These are phyloP conservation scores for Hapalemur alaotrensis DNA, from an alignment of 2,797 vertebrate species.

Conservation along the genomic window DNA sequence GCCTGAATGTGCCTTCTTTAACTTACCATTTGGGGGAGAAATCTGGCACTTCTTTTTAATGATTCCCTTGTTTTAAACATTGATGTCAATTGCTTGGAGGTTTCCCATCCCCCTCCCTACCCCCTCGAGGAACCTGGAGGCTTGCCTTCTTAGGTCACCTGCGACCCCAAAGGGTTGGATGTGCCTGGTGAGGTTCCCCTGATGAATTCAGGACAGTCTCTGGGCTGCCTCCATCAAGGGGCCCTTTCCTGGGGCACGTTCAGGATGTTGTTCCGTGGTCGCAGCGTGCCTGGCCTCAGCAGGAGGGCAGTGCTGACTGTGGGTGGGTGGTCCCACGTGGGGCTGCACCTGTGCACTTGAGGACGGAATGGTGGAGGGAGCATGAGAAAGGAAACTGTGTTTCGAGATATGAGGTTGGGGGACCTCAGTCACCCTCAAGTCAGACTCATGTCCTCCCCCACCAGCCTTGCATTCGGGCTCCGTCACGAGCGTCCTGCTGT, in stretches of 20 bases:
- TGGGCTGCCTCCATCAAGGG: neutral
- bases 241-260: neutral
- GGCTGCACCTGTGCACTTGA: neutral
- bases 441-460: too few relatives aligned
- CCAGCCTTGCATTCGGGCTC: too few relatives aligned
- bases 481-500: neutral
- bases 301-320: too few relatives aligned
- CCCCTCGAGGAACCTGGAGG: neutral
- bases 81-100: neutral
- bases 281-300: fast-evolving
- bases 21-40: neutral
- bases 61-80: neutral
- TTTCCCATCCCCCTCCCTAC: neutral
- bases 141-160: neutral
- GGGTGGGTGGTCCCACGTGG: fast-evolving
- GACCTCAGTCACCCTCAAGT: neutral
- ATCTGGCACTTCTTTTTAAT: neutral
- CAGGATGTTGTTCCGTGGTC: neutral
- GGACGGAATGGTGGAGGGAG: too few relatives aligned
- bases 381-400: neutral
- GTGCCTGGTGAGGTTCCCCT: neutral
- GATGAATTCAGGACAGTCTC: constrained; percentile 23
- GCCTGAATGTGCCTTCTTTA: neutral
- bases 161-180: neutral
- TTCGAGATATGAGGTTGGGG: neutral